Base-by-base conservation (phyloP, 2,888 invertebrate genomes). In the Seira sanloemensis region DNA sequence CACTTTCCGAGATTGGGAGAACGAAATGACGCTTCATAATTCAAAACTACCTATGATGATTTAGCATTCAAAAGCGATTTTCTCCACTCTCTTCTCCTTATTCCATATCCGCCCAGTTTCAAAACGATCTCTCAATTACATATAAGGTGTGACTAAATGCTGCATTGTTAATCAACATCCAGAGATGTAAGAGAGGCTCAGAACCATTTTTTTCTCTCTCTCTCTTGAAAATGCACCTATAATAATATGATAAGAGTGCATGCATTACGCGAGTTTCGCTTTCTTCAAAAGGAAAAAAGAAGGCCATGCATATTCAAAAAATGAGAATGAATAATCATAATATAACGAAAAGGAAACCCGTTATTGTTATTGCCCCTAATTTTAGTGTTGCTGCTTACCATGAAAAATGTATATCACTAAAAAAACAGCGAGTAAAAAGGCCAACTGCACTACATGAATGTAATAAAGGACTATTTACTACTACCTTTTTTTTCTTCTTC, bases 291-390 rank as follows among this genome's bases (percentile, higher is more conserved):
- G 27, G n/a, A 73, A 66, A 71, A 23, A 50, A 79, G 16, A 50
- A 16, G 54, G 23, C 68, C 50, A 27, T 77, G 58, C 72, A 58
- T 76, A 65, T 58, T 82, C 54, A 67, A n/a, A 50, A 18, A 18
- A 71, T 21, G 23, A 50, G 50, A 50, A 50, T 50, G n/a, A n/a
- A 50, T 50, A 50, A 50, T 50, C 50, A 50, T 50, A 50, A 54
- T 19, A 26, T 16, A 37, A 75, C 72, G 80, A 80, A 81, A 77
- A 82, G 77, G 83, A 83, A 83, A 83, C 83, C 83, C 83, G 83
- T 83, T 83, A 83, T 82, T 82, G 82, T 82, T 82, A 82, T 83
- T 72, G 77, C 71, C 83, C 74, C 83, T 78, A 83, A 83, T 83
- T 83, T 83, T 83, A 77, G 76, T 68, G 75, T 81, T 76, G 50